phyloP scores from a whole-genome alignment of 2,888 invertebrate genomes.

The Caenorhabditis sp. region DNA sequence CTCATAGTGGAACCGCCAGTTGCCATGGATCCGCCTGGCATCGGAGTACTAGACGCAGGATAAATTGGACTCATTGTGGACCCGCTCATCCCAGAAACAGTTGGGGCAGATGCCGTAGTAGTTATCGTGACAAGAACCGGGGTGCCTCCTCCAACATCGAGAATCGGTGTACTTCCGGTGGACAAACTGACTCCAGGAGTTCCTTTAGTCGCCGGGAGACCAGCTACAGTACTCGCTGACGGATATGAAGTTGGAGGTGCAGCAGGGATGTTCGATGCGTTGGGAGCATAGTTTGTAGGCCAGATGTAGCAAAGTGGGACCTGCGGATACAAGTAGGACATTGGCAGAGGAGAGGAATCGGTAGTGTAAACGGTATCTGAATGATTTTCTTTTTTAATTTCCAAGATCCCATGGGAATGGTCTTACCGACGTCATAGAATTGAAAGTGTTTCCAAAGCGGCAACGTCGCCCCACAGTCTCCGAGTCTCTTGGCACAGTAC shows the following conservation, averaged over 20 bases:
- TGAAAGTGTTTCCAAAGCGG: constrained; percentile 72
- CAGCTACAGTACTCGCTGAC: no score
- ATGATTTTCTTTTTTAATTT: no score
- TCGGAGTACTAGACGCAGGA: not conserved
- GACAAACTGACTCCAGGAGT: not conserved
- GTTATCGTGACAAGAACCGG: not conserved
- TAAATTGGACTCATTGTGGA: not conserved
- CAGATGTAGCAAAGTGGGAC: constrained; percentile 68
- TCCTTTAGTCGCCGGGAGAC: no score
- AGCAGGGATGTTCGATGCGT: constrained; percentile 26
- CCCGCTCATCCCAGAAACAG: no score
- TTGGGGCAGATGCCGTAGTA: not conserved
- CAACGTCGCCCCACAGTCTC: constrained; percentile 73
- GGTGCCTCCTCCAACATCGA: not conserved
- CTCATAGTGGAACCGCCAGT: no score
- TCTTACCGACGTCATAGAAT: constrained; percentile 68
- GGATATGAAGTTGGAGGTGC: not conserved
- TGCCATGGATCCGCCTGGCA: not conserved
- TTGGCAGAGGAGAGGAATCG: constrained; percentile 34
- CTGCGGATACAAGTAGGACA: constrained; percentile 61
- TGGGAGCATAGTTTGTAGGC: constrained; percentile 49
- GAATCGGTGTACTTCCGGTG: not conserved
- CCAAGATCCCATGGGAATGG: no score
- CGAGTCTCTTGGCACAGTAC: constrained; percentile 69
- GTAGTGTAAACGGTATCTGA: constrained; percentile 61